Evolutionary conservation across 2,888 invertebrate species (phyloP).

Genomic region (Anarsia innoxiella): DNA sequence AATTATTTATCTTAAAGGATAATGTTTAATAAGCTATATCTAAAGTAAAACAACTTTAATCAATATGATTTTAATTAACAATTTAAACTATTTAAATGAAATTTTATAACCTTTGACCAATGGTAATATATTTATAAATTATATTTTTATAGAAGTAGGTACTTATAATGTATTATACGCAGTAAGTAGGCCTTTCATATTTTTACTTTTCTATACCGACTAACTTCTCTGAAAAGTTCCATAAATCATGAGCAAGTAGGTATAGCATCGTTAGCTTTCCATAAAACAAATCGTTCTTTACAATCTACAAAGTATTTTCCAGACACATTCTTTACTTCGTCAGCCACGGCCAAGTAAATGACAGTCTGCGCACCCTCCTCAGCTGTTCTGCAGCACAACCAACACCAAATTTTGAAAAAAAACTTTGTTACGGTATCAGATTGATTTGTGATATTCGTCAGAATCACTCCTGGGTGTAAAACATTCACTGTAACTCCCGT

Average conservation of each 20-base stretch:
- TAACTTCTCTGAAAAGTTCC: constrained; percentile 6
- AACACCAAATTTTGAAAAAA: constrained; percentile 15
- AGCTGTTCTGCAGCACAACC: constrained; percentile 68
- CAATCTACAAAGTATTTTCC: constrained; percentile 86
- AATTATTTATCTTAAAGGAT: no score
- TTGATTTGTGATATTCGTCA: constrained; percentile 81
- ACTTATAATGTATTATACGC: no score
- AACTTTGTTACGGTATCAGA: constrained; percentile 38
- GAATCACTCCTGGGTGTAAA: constrained; percentile 86
- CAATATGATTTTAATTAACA: no score
- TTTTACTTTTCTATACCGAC: constrained; percentile 4
- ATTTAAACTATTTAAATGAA: no score
- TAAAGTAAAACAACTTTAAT: no score
- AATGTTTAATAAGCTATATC: no score
- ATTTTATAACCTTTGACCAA: no score
- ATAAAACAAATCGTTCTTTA: constrained; percentile 27
- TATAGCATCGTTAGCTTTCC: neutral
- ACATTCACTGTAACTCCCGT: constrained; percentile 81
- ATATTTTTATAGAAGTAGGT: no score
- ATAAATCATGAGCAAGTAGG: constrained; percentile 1
- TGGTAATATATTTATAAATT: no score
- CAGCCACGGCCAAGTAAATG: constrained; percentile 79
- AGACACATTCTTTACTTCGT: constrained; percentile 77
- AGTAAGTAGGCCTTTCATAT: no score
- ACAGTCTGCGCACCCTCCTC: constrained; percentile 83